A percentile compares a stretch with the other conserved stretches of the same genome.
phyloP scores from a whole-genome alignment of 1,140 invertebrate genomes.

The Ericerus pela region DNA sequence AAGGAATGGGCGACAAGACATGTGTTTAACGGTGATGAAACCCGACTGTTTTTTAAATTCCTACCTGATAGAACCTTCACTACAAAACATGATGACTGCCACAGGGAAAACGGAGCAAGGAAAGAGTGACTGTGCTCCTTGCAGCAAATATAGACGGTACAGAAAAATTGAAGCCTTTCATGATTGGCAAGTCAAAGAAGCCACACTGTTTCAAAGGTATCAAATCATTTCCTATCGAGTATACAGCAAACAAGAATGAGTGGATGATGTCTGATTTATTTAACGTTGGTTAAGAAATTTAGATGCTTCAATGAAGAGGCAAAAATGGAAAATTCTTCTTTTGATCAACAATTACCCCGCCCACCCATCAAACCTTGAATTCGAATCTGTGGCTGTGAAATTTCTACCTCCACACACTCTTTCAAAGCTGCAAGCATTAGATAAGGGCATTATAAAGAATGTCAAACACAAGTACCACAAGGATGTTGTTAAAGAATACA shows the following conservation, averaged over 20 bases:
- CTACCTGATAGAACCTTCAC: conserved; percentile 30
- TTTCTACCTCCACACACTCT: conserved; percentile 36
- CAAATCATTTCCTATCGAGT: conserved; percentile 17
- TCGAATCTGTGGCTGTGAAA: conserved; percentile 29
- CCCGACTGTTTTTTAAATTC: conserved; percentile 33
- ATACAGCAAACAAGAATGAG: conserved; percentile 26
- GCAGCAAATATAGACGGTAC: conserved; percentile 13
- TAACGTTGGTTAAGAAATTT: conserved; percentile 27
- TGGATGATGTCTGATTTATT: conserved; percentile 27
- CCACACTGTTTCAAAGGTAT: neutral
- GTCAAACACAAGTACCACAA: conserved; percentile 23
- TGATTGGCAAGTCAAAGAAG: neutral
- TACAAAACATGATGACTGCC: conserved; percentile 27
- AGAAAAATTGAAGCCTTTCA: conserved; percentile 24
- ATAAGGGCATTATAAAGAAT: conserved; percentile 34
- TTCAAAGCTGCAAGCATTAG: conserved; percentile 34
- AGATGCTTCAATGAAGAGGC: conserved; percentile 24
- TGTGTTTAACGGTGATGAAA: conserved; percentile 36
- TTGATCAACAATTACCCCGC: conserved; percentile 35
- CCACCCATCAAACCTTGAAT: conserved; percentile 25
- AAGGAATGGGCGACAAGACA: conserved; percentile 23
- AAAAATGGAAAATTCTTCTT: conserved; percentile 32
- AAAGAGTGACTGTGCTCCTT: conserved; percentile 29
- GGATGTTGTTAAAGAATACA: conserved; percentile 7
- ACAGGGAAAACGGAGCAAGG: conserved; percentile 30